Conservation (phyloP, 2,888 invertebrate genomes). For the Frankliniella intonsa region DNA sequence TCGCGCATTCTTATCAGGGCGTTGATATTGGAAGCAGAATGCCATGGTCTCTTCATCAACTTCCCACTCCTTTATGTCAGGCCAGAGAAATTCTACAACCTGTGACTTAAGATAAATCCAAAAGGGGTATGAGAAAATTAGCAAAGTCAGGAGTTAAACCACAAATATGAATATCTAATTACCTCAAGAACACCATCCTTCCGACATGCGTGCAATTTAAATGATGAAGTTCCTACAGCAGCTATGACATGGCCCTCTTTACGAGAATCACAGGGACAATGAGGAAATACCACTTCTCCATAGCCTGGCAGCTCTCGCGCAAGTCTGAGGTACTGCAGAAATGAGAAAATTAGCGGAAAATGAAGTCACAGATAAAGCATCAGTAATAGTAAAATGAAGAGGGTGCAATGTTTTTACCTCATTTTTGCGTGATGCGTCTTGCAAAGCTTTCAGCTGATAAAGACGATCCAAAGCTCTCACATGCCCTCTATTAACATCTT, state of each 20-base stretch:
- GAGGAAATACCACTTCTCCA: conserved; percentile 90
- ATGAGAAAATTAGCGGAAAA: conserved; percentile 21
- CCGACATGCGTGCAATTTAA: conserved; percentile 78
- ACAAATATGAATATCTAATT: conserved; percentile 30
- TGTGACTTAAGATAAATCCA: conserved; percentile 51
- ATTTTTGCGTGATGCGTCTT: conserved; percentile 78
- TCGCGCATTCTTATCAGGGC: conserved; percentile 72
- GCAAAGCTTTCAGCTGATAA: conserved; percentile 93
- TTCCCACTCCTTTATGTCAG: conserved; percentile 76
- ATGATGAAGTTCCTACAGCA: conserved; percentile 59
- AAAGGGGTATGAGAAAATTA: conserved; percentile 18
- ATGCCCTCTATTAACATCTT: conserved; percentile 91
- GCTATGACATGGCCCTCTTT: conserved; percentile 82
- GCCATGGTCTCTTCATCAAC: conserved; percentile 90
- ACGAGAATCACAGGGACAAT: conserved; percentile 85
- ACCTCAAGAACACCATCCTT: conserved; percentile 73
- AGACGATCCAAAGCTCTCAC: conserved; percentile 84
- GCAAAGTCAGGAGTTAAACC: conserved; percentile 7
- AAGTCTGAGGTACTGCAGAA: conserved; percentile 66
- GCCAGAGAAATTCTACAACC: conserved; percentile 80
- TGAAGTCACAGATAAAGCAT: background rate
- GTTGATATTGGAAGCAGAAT: conserved; percentile 80
- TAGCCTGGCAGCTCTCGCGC: conserved; percentile 87
- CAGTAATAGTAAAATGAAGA: background rate
- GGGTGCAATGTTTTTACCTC: conserved; percentile 52